Percentiles rank a stretch among this genome's conserved stretches.
Evolutionary conservation across 2,797 vertebrate genomes (phyloP).

Genomic region (Coracias cyanogaster): DNA sequence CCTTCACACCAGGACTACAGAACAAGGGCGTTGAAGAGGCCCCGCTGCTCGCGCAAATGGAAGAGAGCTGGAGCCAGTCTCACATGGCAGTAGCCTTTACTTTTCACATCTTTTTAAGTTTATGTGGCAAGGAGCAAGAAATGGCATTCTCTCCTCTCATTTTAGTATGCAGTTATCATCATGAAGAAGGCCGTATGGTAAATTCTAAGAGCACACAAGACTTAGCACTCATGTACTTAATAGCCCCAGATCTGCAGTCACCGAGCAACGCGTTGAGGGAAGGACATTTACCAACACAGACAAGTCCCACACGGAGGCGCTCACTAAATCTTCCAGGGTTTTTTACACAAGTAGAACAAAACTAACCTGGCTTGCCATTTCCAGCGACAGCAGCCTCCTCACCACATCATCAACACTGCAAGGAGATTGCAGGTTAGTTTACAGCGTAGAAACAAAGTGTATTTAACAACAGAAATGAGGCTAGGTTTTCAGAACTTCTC

Average conservation of each 20-base stretch:
- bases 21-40: not conserved
- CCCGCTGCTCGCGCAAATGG: not conserved
- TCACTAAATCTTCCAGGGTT: not conserved
- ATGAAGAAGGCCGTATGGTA: not conserved
- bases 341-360: not conserved
- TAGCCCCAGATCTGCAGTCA: not conserved
- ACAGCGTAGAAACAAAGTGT: not conserved
- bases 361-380: constrained; percentile 91
- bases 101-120: not conserved
- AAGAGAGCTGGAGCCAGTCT: not conserved
- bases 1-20: not conserved
- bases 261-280: not conserved
- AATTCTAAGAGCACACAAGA: not conserved
- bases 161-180: not conserved
- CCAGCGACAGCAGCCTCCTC: constrained; percentile 89
- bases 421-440: constrained; percentile 11
- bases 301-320: not conserved
- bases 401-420: constrained; percentile 89
- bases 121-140: not conserved
- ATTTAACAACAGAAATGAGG: not conserved
- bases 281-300: not conserved
- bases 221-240: not conserved
- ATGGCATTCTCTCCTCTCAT: not conserved
- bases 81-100: not conserved
- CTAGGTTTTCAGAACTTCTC: not conserved